Conservation (phyloP, 2,797 vertebrate species). For the Sparidentex hasta region DNA sequence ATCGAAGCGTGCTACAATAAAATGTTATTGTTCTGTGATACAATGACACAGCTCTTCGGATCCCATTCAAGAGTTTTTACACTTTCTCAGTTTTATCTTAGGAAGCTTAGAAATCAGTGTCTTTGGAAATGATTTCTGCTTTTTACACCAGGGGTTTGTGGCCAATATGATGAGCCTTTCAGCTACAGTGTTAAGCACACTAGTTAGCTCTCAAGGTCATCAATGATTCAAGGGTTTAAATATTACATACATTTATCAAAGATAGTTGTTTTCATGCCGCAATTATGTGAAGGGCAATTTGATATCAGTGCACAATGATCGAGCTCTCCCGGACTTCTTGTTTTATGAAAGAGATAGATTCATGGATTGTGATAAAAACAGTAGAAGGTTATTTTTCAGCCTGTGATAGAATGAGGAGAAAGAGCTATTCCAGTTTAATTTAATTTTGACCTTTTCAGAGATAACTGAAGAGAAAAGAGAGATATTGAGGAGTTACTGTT, state of each 20-base stretch:
- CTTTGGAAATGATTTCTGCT: constrained; percentile 40
- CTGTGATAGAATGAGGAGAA: background rate
- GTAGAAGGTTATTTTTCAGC: background rate
- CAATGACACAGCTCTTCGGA: background rate
- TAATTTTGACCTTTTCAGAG: constrained; percentile 44
- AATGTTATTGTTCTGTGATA: constrained; percentile 20
- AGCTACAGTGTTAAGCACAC: constrained; percentile 55
- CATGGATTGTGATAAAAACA: background rate
- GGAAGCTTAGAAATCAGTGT: constrained; percentile 36
- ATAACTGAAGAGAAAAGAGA: background rate
- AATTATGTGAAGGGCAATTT: constrained; percentile 21
- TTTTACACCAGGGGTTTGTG: constrained; percentile 38
- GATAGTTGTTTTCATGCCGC: constrained; percentile 50
- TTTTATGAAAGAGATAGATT: background rate
- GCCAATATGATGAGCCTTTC: constrained; percentile 39
- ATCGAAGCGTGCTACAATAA: constrained; percentile 5
- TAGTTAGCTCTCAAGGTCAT: constrained; percentile 64
- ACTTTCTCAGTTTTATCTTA: constrained; percentile 3
- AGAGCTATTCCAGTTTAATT: constrained; percentile 1
- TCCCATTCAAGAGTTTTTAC: constrained; percentile 5
- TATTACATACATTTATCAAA: constrained; percentile 71
- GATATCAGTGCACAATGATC: constrained; percentile 32
- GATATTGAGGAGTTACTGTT: constrained; percentile 8
- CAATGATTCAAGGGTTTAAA: constrained; percentile 67
- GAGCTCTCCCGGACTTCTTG: background rate